Evolutionary conservation across 2,888 invertebrate genomes (phyloP), one percentile per base, ranked within the genome.

Genomic region (Eupithecia vulgata): DNA sequence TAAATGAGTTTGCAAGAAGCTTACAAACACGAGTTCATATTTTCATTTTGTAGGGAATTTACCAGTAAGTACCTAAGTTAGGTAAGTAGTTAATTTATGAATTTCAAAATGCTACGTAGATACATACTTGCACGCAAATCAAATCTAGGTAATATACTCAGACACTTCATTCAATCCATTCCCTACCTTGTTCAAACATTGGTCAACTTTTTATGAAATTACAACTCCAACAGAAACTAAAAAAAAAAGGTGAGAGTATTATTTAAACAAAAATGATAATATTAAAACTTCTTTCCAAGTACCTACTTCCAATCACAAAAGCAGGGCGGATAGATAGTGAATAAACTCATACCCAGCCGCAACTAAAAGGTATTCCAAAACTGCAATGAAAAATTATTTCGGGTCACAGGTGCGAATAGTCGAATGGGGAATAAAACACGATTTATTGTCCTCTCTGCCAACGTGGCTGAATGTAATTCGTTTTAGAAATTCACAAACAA

Each of bases 401-500:
- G 13, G 74, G 78, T 75, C 76, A 75, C 83, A 83, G 83, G 84
- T 86, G 86, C 81, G 79, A 83, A 85, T 83, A 80, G 80, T 81
- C 79, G 80, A 81, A 81, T 78, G 82, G 76, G 78, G 84, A 84
- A 84, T 82, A 81, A 80, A 81, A 79, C 78, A 74, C 80, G 81
- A 85, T 84, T 84, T 84, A 84, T 84, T 80, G 80, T 82, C 77
- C 79, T 79, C 81, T 21, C 79, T 73, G 81, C 80, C 80, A 83
- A 81, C 80, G 71, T 76, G 73, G 81, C 80, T 80, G 81, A 79
- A 81, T 79, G 80, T 85, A 83, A 86, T 81, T 83, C 81, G 78
- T 82, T 85, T 85, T 84, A 81, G 81, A 82, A 82, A 83, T 82
- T 83, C 78, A 79, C 82, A 82, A 84, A 85, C 84, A 85, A 86